phyloP scores from a whole-genome alignment of 1,140 invertebrate species.

The Drosophila tropicalis region DNA sequence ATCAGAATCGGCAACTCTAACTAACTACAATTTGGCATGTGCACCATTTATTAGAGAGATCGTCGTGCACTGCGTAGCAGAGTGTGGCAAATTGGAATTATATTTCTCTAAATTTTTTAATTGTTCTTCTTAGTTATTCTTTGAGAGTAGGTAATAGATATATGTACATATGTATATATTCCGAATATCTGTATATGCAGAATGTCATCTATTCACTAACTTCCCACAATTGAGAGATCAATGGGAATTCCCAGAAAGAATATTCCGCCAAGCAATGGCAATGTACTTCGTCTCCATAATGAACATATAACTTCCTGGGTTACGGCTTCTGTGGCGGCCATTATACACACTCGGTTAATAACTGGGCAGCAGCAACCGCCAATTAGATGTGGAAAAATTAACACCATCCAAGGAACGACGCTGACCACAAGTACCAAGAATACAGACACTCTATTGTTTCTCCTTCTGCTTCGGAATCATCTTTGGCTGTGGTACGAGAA shows the following conservation, averaged over 20 bases:
- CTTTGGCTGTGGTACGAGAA: slow-evolving; percentile 31
- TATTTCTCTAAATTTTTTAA: slow-evolving; percentile 50
- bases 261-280: slow-evolving; percentile 2
- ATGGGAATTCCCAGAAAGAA: slow-evolving; percentile 32
- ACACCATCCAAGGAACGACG: slow-evolving; percentile 67
- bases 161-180: background rate
- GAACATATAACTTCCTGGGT: slow-evolving; percentile 66
- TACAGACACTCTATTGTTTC: slow-evolving; percentile 17
- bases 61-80: slow-evolving; percentile 54
- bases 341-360: slow-evolving; percentile 30
- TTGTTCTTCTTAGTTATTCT: slow-evolving; percentile 55
- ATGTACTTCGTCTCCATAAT: background rate
- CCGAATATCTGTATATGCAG: slow-evolving; percentile 36
- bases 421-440: slow-evolving; percentile 56
- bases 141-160: too few species aligned
- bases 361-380: slow-evolving; percentile 36
- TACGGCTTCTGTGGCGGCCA: slow-evolving; percentile 71
- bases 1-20: slow-evolving; percentile 28
- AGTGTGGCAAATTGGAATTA: slow-evolving; percentile 64
- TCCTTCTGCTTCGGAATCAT: slow-evolving; percentile 40
- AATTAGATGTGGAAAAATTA: slow-evolving; percentile 79
- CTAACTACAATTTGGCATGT: slow-evolving; percentile 73
- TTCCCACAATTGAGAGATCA: background rate
- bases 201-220: background rate
- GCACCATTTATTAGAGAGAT: slow-evolving; percentile 77